Evolutionary conservation across 2,797 vertebrate species (phyloP).

Genomic region (Nothura maculosa): DNA sequence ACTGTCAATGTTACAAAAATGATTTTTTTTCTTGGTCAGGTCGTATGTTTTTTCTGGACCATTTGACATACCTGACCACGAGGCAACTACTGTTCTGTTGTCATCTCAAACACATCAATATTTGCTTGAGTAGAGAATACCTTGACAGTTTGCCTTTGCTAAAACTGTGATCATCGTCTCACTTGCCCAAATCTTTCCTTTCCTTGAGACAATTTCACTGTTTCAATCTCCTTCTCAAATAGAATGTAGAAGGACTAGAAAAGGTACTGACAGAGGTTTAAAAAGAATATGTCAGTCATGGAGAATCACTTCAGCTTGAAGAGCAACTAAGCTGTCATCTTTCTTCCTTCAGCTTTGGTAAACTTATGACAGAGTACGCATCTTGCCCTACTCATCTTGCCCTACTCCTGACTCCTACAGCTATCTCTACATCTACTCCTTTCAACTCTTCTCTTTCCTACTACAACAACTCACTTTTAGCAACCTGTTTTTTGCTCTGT

Average conservation of each 20-base stretch:
- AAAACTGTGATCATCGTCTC: background rate
- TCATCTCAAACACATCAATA: background rate
- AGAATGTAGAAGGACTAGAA: background rate
- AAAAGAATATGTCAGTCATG: background rate
- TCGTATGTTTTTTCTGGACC: accelerated
- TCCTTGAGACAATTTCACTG: background rate
- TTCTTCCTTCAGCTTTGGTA: background rate
- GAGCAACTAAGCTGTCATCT: background rate
- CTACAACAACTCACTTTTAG: background rate
- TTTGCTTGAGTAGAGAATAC: accelerated
- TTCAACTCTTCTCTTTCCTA: background rate
- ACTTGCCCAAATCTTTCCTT: background rate
- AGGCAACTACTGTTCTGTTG: background rate
- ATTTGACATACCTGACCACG: accelerated
- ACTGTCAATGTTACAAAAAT: background rate
- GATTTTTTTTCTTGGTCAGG: background rate
- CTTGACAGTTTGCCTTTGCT: background rate
- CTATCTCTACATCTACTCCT: background rate
- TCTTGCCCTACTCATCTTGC: background rate
- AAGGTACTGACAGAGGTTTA: background rate
- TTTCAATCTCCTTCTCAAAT: background rate
- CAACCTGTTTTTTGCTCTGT: background rate
- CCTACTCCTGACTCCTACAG: background rate
- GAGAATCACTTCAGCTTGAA: accelerated
- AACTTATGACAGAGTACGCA: background rate